Conservation (phyloP, 2,888 invertebrate genomes). For the Idaea dimidiata region DNA sequence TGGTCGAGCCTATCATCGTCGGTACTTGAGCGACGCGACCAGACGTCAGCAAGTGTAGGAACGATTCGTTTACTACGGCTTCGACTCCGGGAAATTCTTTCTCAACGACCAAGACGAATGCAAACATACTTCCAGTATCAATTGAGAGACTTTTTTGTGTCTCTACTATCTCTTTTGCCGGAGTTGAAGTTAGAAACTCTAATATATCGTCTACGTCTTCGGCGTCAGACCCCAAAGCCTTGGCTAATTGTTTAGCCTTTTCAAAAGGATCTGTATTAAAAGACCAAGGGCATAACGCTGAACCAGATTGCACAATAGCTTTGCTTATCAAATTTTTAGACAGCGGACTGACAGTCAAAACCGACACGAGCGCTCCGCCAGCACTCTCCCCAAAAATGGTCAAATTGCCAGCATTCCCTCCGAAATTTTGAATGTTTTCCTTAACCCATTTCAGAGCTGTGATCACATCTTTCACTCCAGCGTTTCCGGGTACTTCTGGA, state of each 20-base stretch:
- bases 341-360: slow-evolving; percentile 61
- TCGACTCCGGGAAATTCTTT: slow-evolving; percentile 66
- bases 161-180: slow-evolving; percentile 60
- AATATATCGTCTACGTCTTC: slow-evolving; percentile 56
- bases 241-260: slow-evolving; percentile 54
- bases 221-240: slow-evolving; percentile 56
- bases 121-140: slow-evolving; percentile 11
- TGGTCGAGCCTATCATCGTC: slow-evolving; percentile 60
- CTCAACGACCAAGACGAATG: slow-evolving; percentile 56
- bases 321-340: slow-evolving; percentile 59
- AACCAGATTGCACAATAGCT: slow-evolving; percentile 67
- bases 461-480: slow-evolving; percentile 67
- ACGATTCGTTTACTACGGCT: slow-evolving; percentile 56
- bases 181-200: slow-evolving; percentile 58
- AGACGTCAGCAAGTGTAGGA: slow-evolving; percentile 57
- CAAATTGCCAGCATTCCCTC: slow-evolving; percentile 66
- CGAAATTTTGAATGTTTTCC: slow-evolving; percentile 64
- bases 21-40: slow-evolving; percentile 62
- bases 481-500: slow-evolving; percentile 71
- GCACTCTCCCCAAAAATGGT: slow-evolving; percentile 69
- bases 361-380: slow-evolving; percentile 51
- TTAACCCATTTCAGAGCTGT: slow-evolving; percentile 68
- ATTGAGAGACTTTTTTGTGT: slow-evolving; percentile 41
- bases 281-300: slow-evolving; percentile 42
- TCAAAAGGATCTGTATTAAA: slow-evolving; percentile 57